Evolutionary conservation across 2,797 vertebrate species (phyloP).

Genomic region (Carapus acus): DNA sequence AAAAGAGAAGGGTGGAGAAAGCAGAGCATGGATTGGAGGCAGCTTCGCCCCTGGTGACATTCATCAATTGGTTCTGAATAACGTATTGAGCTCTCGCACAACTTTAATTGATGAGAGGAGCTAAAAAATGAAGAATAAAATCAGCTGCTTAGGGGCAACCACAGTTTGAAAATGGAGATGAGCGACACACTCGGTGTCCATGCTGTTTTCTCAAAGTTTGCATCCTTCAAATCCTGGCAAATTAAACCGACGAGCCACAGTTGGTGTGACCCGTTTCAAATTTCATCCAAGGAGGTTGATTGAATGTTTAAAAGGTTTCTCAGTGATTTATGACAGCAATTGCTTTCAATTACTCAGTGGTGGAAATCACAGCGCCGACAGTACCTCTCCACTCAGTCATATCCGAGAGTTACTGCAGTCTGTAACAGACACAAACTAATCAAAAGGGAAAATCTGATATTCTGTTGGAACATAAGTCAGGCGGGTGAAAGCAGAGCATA

Average conservation of each 20-base stretch:
- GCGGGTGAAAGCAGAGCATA: slow-evolving; percentile 30
- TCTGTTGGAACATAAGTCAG: slow-evolving; percentile 5
- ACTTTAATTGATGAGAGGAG: too few relatives aligned
- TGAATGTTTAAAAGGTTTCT: slow-evolving; percentile 1
- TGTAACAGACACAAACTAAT: slow-evolving; percentile 11
- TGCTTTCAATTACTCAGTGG: not conserved
- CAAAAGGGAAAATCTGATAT: slow-evolving; percentile 10
- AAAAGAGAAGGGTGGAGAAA: slow-evolving; percentile 16
- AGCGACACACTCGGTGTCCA: not conserved
- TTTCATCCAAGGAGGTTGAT: slow-evolving; percentile 15
- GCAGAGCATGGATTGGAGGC: slow-evolving; percentile 5
- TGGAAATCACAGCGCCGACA: slow-evolving; percentile 17
- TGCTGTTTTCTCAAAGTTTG: not conserved
- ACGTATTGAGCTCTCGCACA: too few relatives aligned
- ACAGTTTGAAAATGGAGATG: too few relatives aligned
- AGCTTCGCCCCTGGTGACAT: not conserved
- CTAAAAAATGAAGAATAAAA: too few relatives aligned
- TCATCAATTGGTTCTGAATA: too few relatives aligned
- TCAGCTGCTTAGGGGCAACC: too few relatives aligned
- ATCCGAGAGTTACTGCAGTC: not conserved
- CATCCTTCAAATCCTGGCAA: slow-evolving; percentile 6
- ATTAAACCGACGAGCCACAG: slow-evolving; percentile 4
- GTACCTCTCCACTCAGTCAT: not conserved
- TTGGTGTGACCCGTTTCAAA: slow-evolving; percentile 4
- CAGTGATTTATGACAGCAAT: slow-evolving; percentile 18